Evolutionary conservation across 2,888 invertebrate genomes (phyloP).

Genomic region (Cerastis rubricosa): DNA sequence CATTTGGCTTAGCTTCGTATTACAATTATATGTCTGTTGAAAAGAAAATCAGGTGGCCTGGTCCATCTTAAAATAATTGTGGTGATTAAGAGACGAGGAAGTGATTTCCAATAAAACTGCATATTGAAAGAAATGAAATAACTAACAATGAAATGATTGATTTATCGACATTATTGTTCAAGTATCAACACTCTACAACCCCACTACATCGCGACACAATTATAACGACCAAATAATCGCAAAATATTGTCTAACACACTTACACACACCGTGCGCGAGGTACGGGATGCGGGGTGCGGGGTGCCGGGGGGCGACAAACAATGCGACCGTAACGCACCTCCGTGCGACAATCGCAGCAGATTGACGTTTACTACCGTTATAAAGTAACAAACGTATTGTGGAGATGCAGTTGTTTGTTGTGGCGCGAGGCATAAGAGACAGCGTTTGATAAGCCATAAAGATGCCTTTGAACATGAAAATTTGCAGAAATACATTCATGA

Average conservation of each 20-base stretch:
- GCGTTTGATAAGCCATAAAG: background rate
- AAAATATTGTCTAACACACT: slow-evolving; percentile 35
- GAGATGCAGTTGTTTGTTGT: slow-evolving; percentile 45
- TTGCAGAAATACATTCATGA: background rate
- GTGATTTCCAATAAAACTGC: background rate
- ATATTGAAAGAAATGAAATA: background rate
- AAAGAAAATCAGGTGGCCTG: background rate
- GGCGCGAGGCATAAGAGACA: slow-evolving; percentile 14
- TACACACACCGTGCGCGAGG: background rate
- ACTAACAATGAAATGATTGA: slow-evolving; percentile 20
- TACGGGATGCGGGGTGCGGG: background rate
- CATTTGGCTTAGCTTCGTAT: background rate
- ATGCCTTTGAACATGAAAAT: background rate
- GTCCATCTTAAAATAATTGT: background rate
- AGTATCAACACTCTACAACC: slow-evolving; percentile 47
- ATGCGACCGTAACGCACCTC: slow-evolving; percentile 50
- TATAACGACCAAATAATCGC: slow-evolving; percentile 59
- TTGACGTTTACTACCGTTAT: slow-evolving; percentile 82
- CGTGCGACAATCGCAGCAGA: slow-evolving; percentile 68
- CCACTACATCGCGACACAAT: slow-evolving; percentile 26
- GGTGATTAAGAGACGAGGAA: background rate
- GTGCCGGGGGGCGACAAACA: slow-evolving; percentile 28
- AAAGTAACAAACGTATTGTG: slow-evolving; percentile 78
- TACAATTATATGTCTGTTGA: background rate
- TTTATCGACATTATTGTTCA: slow-evolving; percentile 34